phyloP scores from a whole-genome alignment of 2,797 vertebrate genomes.

The Catharus ustulatus region DNA sequence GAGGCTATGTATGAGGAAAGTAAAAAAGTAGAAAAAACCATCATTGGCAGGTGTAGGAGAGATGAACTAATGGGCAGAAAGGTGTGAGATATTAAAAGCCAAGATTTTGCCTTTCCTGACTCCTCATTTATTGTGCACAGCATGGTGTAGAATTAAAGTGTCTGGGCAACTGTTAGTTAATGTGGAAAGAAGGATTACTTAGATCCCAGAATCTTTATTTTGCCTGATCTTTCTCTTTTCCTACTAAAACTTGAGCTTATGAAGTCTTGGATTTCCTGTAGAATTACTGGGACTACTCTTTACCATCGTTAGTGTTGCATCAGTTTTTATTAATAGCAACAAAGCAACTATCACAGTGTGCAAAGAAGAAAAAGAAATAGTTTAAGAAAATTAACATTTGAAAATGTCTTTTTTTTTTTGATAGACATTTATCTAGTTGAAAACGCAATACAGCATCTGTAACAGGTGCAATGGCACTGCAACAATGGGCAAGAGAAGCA shows the following conservation, averaged over 20 bases:
- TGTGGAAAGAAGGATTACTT: neutral
- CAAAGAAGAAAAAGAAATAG: neutral
- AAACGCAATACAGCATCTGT: neutral
- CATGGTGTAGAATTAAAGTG: neutral
- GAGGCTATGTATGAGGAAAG: neutral
- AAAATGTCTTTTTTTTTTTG: neutral
- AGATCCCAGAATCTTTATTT: neutral
- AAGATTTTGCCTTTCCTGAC: neutral
- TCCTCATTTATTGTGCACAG: neutral
- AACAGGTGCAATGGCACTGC: neutral
- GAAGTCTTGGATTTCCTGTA: neutral
- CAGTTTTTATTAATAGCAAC: neutral
- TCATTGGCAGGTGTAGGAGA: neutral
- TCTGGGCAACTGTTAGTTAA: neutral
- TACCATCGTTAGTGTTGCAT: neutral
- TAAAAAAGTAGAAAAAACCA: neutral
- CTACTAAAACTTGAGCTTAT: neutral
- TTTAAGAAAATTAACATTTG: neutral
- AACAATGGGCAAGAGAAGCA: neutral
- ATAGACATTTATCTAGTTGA: neutral
- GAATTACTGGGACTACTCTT: neutral
- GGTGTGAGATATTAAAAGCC: neutral
- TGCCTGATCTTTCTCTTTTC: neutral
- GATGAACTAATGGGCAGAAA: neutral
- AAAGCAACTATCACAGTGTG: neutral